Evolutionary conservation across 2,113 vertebrate species (phyloP).

Genomic region (Dicaeum eximium): DNA sequence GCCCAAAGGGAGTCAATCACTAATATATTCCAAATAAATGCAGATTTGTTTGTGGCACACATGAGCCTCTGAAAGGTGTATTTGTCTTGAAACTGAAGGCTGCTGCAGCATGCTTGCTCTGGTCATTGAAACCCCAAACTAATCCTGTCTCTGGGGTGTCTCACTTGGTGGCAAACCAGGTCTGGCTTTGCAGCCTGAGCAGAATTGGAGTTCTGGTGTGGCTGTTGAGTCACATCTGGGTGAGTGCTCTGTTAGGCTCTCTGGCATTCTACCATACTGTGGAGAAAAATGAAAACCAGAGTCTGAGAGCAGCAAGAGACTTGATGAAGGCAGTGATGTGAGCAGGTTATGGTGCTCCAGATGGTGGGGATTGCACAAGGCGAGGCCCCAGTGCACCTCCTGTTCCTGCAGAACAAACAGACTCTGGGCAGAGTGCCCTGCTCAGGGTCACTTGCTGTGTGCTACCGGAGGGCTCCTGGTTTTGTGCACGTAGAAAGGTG

Average conservation of each 20-base stretch:
- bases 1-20: neutral
- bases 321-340: neutral
- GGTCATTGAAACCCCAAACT: neutral
- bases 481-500: neutral
- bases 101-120: neutral
- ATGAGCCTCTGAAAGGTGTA: neutral
- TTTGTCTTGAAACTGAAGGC: neutral
- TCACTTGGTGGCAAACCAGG: neutral
- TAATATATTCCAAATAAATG: neutral
- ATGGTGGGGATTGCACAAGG: neutral
- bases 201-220: neutral
- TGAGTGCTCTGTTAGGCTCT: neutral
- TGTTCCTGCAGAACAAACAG: neutral
- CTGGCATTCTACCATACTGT: neutral
- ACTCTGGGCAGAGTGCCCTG: neutral
- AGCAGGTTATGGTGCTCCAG: neutral
- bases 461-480: neutral
- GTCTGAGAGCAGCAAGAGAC: neutral
- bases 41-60: neutral
- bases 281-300: neutral
- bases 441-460: neutral
- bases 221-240: neutral
- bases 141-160: neutral
- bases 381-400: neutral
- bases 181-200: neutral